Conservation (phyloP, 2,797 vertebrate genomes). For the Pygocentrus nattereri region DNA sequence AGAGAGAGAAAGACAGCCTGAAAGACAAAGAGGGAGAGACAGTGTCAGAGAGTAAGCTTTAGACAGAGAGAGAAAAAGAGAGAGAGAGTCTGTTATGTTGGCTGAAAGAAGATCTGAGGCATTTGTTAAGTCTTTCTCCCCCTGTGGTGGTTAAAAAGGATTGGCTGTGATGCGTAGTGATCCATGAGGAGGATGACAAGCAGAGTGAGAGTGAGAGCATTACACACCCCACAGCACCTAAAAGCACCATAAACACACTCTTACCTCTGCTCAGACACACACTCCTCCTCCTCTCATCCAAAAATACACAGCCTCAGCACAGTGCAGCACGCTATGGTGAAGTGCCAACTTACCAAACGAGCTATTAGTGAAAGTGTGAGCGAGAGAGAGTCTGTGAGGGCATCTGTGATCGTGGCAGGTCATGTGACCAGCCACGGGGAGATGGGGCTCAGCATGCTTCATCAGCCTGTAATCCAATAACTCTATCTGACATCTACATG, state of each 20-base stretch:
- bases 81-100: background rate
- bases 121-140: background rate
- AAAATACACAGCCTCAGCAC: background rate
- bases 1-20: background rate
- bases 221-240: background rate
- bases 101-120: background rate
- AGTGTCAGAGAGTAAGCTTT: background rate
- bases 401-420: slow-evolving; percentile 54
- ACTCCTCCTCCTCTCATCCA: background rate
- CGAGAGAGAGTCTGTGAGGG: slow-evolving; percentile 21
- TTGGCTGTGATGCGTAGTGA: background rate
- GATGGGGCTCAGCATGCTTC: slow-evolving; percentile 58
- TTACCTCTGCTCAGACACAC: slow-evolving; percentile 22
- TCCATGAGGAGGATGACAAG: background rate
- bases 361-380: background rate
- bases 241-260: slow-evolving; percentile 11
- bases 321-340: background rate
- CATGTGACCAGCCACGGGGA: slow-evolving; percentile 64
- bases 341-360: slow-evolving; percentile 1
- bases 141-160: background rate
- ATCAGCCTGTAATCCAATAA: slow-evolving; percentile 71
- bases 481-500: slow-evolving; percentile 60
- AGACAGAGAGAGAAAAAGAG: background rate
- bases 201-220: slow-evolving; percentile 3
- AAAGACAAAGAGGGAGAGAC: background rate